Conservation (phyloP, 2,113 vertebrate species). For the Trogon melanurus region DNA sequence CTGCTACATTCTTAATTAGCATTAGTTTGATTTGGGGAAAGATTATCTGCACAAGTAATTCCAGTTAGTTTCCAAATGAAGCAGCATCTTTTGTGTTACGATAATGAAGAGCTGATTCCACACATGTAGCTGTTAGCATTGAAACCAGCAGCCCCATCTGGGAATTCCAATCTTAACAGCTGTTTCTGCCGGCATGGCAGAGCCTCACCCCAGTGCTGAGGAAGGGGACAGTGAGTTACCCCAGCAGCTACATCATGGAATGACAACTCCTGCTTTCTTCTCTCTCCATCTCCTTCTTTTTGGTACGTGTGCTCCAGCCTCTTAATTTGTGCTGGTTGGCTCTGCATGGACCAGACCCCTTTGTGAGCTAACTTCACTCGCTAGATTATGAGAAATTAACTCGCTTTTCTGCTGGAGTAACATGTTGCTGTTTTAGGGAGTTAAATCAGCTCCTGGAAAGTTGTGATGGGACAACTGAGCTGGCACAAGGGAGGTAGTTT, state of each 20-base stretch:
- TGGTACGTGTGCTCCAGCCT: not conserved
- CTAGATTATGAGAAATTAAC: not conserved
- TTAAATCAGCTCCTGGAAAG: not conserved
- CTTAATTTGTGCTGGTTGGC: not conserved
- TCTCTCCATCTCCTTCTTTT: not conserved
- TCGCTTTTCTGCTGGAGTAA: not conserved
- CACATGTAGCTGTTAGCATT: not conserved
- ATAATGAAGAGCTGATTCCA: not conserved
- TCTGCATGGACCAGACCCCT: accelerated
- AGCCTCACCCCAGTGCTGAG: not conserved
- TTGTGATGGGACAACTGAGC: not conserved
- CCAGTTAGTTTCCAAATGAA: not conserved
- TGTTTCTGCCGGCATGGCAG: not conserved
- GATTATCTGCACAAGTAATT: not conserved
- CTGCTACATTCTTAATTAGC: not conserved
- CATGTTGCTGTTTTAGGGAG: not conserved
- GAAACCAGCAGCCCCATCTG: not conserved
- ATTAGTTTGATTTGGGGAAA: not conserved
- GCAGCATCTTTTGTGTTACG: not conserved
- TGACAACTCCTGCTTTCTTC: not conserved
- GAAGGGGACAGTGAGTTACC: not conserved
- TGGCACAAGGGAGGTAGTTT: not conserved
- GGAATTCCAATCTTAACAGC: not conserved
- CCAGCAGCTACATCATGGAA: not conserved
- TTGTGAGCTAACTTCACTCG: not conserved